Evolutionary conservation across 2,797 vertebrate genomes (phyloP), one percentile per base, ranked within the genome.

Genomic region (Propithecus deckenii): DNA sequence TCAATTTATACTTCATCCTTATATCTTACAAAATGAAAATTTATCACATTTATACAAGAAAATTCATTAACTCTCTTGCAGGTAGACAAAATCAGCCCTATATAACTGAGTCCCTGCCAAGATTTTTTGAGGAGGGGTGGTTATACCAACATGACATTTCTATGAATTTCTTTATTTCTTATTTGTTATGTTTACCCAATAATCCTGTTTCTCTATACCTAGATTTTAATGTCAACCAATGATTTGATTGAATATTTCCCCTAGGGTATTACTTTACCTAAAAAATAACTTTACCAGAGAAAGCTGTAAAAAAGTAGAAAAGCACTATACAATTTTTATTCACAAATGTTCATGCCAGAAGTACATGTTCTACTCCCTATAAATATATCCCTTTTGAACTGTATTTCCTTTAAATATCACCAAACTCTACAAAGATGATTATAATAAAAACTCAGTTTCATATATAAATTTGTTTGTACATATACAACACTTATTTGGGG

Each of bases 331-430:
- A 75, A 91, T 89, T 85, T 92, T 94, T 65, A 67, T 69, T 92
- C 69, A 85, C 15, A 89, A 79, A 72, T 48, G 35, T 79, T 89
- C 30, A 46, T 52, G 30, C 11, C 23, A 75, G 55, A 94, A 89
- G n/a, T 88, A 93, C n/a, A 86, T n/a, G 5, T 1, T 76, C 63
- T 0, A n/a, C 20, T 93, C 59, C 81, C 92, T 83, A 86, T 30
- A 30, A 63, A 46, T 10, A 83, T 2, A 76, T 25, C 65, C 57
- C 46, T 75, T 86, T n/a, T 71, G 50, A 94, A 67, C 59, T 97
- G 67, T 89, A 86, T 78, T 97, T 93, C 74, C 69, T 98, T 97
- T 93, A 88, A 97, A 95, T 84, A 89, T 50, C 65, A 87, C 52
- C 72, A 97, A 96, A 94, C 35, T 87, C 1, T 15, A 74, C 1